Percentiles rank a stretch among this genome's conserved stretches.
Evolutionary conservation across 2,113 vertebrate genomes (phyloP).

Genomic region (Hassar affinis): DNA sequence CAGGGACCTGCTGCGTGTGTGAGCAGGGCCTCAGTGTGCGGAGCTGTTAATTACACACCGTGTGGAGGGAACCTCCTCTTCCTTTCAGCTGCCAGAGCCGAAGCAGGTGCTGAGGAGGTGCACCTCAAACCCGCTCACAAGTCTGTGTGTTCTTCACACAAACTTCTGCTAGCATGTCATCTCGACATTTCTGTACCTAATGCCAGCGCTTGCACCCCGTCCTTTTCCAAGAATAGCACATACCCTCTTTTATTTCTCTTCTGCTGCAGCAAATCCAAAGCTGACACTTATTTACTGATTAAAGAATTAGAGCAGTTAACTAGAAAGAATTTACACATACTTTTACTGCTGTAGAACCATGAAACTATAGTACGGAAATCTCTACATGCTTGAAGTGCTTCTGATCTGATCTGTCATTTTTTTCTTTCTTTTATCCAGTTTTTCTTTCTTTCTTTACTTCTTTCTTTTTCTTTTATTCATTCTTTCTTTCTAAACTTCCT

Average conservation of each 20-base stretch:
- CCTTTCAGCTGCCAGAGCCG: slow-evolving; percentile 16
- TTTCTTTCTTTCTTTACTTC: neutral
- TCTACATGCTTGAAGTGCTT: neutral
- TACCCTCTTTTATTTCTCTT: neutral
- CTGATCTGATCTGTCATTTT: too few species aligned
- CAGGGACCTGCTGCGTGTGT: slow-evolving; percentile 21
- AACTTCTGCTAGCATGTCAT: neutral
- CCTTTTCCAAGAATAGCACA: neutral
- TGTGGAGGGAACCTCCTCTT: neutral
- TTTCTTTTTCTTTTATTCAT: too few species aligned
- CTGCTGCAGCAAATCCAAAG: neutral
- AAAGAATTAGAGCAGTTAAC: neutral
- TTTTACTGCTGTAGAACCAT: neutral
- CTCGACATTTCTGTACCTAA: neutral
- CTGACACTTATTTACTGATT: neutral
- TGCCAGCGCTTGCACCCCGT: too few species aligned
- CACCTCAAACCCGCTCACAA: neutral
- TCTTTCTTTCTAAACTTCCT: too few species aligned
- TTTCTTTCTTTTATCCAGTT: neutral
- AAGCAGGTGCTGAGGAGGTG: slow-evolving; percentile 12
- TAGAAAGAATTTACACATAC: neutral
- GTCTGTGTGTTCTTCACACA: neutral
- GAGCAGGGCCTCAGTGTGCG: neutral
- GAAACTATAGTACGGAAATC: neutral
- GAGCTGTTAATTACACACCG: slow-evolving; percentile 15